A percentile compares a stretch with the other conserved stretches of the same genome.
These are phyloP conservation scores for Agrotis segetum DNA, from an alignment of 2,888 invertebrate species.

Conservation along the genomic window DNA sequence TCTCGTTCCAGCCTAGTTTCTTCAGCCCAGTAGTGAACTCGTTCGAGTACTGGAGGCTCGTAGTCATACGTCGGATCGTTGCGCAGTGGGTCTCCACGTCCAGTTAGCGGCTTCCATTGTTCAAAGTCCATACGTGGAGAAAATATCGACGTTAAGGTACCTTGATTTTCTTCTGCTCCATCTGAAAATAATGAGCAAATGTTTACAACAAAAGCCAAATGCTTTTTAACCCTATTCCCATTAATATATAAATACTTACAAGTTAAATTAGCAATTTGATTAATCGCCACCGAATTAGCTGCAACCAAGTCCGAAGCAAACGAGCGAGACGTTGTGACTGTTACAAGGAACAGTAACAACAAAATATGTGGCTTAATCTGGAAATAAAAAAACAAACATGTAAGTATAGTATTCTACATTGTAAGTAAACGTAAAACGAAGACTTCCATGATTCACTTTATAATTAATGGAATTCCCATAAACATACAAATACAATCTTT, in stretches of 20 bases:
- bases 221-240: too few relatives aligned
- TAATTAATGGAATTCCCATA: constrained; percentile 7
- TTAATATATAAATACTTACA: constrained; percentile 62
- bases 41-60: constrained; percentile 95
- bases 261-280: constrained; percentile 67
- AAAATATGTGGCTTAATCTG: constrained; percentile 42
- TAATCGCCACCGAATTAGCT: constrained; percentile 43
- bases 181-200: constrained; percentile 74
- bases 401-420: neutral
- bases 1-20: constrained; percentile 91
- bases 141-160: constrained; percentile 87
- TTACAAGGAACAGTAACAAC: constrained; percentile 54
- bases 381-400: constrained; percentile 26
- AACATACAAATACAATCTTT: neutral
- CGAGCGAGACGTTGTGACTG: constrained; percentile 47
- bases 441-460: neutral
- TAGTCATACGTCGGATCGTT: constrained; percentile 97
- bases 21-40: constrained; percentile 95
- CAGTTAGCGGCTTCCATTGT: constrained; percentile 95
- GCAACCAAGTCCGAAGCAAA: constrained; percentile 52
- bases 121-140: constrained; percentile 95
- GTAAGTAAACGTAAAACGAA: neutral
- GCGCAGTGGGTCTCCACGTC: constrained; percentile 95
- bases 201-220: neutral
- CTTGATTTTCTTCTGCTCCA: constrained; percentile 70